Evolutionary conservation across 2,888 invertebrate species (phyloP).

Genomic region (Eudemis profundana): DNA sequence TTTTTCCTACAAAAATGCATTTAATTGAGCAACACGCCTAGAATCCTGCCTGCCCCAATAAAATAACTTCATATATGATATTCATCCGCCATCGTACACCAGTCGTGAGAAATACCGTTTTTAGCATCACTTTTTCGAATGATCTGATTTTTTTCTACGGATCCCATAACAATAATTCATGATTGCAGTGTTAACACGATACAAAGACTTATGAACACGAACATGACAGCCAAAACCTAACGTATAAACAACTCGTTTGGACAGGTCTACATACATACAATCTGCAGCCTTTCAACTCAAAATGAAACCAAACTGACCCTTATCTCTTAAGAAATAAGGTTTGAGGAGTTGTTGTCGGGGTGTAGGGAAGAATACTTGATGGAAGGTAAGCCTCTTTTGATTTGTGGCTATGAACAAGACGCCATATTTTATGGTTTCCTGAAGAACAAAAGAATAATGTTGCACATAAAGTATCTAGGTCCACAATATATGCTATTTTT

Average conservation of each 20-base stretch:
- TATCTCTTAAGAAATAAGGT: constrained; percentile 45
- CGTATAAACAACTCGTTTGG: constrained; percentile 56
- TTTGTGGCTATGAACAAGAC: constrained; percentile 73
- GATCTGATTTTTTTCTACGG: background rate
- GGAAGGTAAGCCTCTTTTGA: constrained; percentile 73
- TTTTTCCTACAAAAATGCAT: too few relatives aligned
- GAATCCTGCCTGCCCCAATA: background rate
- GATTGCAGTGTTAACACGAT: constrained; percentile 39
- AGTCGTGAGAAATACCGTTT: constrained; percentile 3
- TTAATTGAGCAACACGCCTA: background rate
- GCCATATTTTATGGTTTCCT: constrained; percentile 77
- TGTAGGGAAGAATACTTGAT: constrained; percentile 51
- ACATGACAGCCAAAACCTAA: constrained; percentile 64
- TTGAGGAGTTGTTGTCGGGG: constrained; percentile 32
- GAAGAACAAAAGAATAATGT: constrained; percentile 65
- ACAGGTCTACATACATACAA: constrained; percentile 49
- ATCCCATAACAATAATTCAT: constrained; percentile 26
- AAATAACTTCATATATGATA: too few relatives aligned
- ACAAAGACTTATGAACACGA: constrained; percentile 70
- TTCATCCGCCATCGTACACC: background rate
- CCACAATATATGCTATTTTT: constrained; percentile 36
- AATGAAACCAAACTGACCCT: constrained; percentile 43
- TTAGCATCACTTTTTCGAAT: constrained; percentile 8
- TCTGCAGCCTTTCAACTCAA: background rate
- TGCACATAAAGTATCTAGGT: constrained; percentile 45